A percentile compares a stretch with the other conserved stretches of the same genome.
phyloP scores from a whole-genome alignment of 2,888 invertebrate genomes.

The Glyphotaelius pellucidus region DNA sequence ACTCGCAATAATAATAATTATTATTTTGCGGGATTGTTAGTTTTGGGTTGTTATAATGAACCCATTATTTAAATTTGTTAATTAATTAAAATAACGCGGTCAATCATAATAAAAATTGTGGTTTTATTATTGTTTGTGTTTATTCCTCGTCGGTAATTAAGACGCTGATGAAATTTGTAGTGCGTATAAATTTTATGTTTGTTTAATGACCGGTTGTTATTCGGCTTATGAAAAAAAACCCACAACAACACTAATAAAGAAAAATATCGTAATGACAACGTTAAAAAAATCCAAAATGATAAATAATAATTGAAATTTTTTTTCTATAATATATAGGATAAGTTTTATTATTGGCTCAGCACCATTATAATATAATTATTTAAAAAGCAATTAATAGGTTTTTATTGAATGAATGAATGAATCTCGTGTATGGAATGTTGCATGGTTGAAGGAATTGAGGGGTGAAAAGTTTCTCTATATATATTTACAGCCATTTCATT shows the following conservation, averaged over 20 bases:
- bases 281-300: not conserved
- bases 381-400: too few relatives aligned
- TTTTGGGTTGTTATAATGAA: not conserved
- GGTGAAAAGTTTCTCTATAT: not conserved
- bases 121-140: not conserved
- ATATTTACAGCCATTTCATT: not conserved
- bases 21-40: constrained; percentile 5
- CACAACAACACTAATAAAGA: not conserved
- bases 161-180: not conserved
- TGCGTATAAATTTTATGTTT: not conserved
- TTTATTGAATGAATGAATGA: too few relatives aligned
- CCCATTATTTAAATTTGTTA: not conserved
- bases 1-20: not conserved
- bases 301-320: too few relatives aligned
- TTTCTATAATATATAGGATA: too few relatives aligned
- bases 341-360: too few relatives aligned
- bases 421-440: not conserved
- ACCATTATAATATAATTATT: too few relatives aligned
- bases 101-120: not conserved
- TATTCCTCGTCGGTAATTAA: not conserved
- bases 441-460: not conserved
- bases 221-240: not conserved
- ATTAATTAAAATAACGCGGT: not conserved
- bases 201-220: not conserved
- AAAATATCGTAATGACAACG: not conserved